Percentiles rank a stretch among this genome's conserved stretches.
phyloP scores from a whole-genome alignment of 2,888 invertebrate genomes.

The Oligia fasciuncula region DNA sequence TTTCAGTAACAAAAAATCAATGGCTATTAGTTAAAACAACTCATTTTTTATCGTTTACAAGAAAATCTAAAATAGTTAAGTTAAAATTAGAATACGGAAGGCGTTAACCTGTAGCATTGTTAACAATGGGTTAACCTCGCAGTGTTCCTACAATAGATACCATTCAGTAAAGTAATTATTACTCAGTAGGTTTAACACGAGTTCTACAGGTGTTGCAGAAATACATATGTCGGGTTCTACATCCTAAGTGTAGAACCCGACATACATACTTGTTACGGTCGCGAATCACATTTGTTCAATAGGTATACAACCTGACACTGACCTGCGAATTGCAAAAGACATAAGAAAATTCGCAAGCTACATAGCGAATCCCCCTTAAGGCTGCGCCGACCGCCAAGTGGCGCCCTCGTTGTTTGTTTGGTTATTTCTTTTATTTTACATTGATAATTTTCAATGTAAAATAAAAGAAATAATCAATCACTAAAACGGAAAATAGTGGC shows the following conservation, averaged over 20 bases:
- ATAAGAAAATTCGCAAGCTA: neutral
- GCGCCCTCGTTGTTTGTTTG: no score
- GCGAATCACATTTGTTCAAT: neutral
- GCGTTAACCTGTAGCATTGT: conserved; percentile 40
- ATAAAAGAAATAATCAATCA: no score
- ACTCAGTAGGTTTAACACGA: conserved; percentile 22
- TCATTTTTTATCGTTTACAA: conserved; percentile 18
- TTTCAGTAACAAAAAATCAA: neutral
- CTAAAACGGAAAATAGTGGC: no score
- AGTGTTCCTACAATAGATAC: conserved; percentile 29
- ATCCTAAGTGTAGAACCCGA: neutral
- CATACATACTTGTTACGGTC: neutral
- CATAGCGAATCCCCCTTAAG: no score
- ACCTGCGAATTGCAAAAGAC: neutral
- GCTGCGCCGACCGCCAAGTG: no score
- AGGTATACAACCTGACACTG: neutral
- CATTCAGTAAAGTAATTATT: conserved; percentile 28
- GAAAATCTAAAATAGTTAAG: conserved; percentile 26
- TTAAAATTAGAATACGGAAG: conserved; percentile 57
- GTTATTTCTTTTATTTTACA: no score
- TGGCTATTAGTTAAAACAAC: conserved; percentile 15
- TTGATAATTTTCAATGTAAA: no score
- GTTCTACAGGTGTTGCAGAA: conserved; percentile 23
- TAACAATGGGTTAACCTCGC: conserved; percentile 56
- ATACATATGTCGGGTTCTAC: neutral